Base-by-base conservation (phyloP, 2,797 vertebrate species). In the Petrocephalus schoutedeni region DNA sequence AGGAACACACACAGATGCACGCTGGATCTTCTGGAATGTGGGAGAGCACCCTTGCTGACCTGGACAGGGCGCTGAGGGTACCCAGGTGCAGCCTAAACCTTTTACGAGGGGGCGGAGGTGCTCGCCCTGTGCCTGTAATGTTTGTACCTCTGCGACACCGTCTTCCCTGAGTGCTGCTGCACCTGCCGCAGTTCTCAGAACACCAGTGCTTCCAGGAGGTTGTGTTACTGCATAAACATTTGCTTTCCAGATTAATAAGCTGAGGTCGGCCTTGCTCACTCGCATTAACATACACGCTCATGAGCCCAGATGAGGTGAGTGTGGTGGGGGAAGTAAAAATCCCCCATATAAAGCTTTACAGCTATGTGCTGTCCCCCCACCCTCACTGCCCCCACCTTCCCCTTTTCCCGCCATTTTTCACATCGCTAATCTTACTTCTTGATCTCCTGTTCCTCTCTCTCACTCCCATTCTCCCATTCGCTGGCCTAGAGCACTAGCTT, bases 201-300 rank as follows among this genome's bases (percentile, higher is more conserved):
- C 94, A 94, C 95, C 95, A 95, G 95, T 96, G 95, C 93, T 95
- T 89, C 91, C 87, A 92, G 53, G 51, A 89, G 90, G 89, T 92
- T 94, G 92, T 91, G 91, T 93, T 90, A 90, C 93, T 93, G 91
- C 91, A 91, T 91, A 93, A 92, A 90, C 91, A 89, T 96, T 95
- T 96, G 92, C 94, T 92, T 90, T 64, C 94, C 91, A 92, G 95
- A 95, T 95, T 95, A 95, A 89, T 89, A 86, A 92, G 92, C 90
- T 93, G 93, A 93, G 94, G 93, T 93, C 91, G 16, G 88, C 93
- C 93, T 9, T 21, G 80, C 45, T 95, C 91, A 92, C 93, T 94
- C 91, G 92, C 89, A 57, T 36, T 12, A 32, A 41, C 88, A 58
- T 7, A 28, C 14, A 61, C 58, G 5, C 80, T 59, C 23, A 87